Evolutionary conservation across 2,113 vertebrate genomes (phyloP).

Genomic region (Myotis brandtii): DNA sequence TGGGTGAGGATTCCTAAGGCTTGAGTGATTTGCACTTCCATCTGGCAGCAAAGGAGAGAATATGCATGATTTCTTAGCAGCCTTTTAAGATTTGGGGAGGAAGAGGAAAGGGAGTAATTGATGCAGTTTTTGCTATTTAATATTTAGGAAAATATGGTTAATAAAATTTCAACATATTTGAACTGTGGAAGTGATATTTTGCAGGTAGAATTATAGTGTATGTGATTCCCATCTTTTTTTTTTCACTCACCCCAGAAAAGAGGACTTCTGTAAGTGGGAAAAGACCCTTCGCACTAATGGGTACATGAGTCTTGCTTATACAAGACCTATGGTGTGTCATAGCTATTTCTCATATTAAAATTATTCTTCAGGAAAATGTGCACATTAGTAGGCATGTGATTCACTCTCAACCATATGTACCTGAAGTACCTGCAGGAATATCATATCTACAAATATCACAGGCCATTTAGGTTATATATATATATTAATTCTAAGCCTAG

Average conservation of each 20-base stretch:
- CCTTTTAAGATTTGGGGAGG: not conserved
- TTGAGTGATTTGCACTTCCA: not conserved
- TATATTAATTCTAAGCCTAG: not conserved
- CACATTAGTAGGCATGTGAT: not conserved
- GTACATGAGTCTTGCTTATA: not conserved
- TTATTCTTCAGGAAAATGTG: not conserved
- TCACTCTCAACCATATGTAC: not conserved
- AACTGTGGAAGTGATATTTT: not conserved
- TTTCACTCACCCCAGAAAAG: not conserved
- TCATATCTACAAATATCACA: not conserved
- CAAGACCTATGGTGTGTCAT: not conserved
- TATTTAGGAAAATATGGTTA: not conserved
- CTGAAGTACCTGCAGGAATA: not conserved
- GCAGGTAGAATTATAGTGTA: not conserved
- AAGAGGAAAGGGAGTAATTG: not conserved
- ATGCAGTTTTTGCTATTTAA: not conserved
- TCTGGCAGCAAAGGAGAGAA: not conserved
- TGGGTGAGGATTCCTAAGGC: not conserved
- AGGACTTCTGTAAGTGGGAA: not conserved
- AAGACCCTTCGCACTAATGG: not conserved
- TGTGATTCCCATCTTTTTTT: not conserved
- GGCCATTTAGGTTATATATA: not conserved
- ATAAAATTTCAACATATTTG: not conserved
- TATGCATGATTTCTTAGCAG: not conserved
- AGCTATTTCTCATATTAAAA: not conserved